These are phyloP conservation scores for Pollenia amentaria DNA, from an alignment of 2,888 invertebrate genomes.

Conservation along the genomic window DNA sequence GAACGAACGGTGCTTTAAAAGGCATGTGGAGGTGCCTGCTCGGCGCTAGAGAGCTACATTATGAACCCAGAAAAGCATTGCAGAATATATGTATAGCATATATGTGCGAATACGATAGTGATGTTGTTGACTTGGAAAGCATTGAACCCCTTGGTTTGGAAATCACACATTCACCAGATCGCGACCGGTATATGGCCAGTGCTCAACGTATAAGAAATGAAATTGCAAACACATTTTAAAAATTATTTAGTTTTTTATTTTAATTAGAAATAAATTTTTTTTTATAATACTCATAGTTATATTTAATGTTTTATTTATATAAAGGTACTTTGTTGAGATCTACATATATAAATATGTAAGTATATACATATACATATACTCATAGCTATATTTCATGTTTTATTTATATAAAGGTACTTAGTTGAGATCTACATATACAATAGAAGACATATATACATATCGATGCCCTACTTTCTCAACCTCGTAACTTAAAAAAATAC, in stretches of 20 bases:
- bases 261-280: too few relatives aligned
- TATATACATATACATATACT: neutral
- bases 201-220: neutral
- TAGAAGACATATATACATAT: too few relatives aligned
- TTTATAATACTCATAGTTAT: too few relatives aligned
- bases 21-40: neutral
- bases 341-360: neutral
- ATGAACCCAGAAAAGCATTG: neutral
- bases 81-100: neutral
- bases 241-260: too few relatives aligned
- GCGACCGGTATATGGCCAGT: neutral
- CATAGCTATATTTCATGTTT: too few relatives aligned
- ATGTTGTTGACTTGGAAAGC: neutral
- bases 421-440: too few relatives aligned
- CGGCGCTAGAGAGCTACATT: neutral
- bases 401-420: too few relatives aligned
- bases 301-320: neutral
- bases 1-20: neutral
- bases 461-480: too few relatives aligned
- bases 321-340: slow-evolving; percentile 3
- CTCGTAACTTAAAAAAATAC: too few relatives aligned
- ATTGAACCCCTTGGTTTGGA: neutral
- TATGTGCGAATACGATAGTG: too few relatives aligned
- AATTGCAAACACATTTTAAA: too few relatives aligned
- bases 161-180: neutral